Base-by-base conservation (phyloP, 2,797 vertebrate genomes). In the Eospalax fontanierii region DNA sequence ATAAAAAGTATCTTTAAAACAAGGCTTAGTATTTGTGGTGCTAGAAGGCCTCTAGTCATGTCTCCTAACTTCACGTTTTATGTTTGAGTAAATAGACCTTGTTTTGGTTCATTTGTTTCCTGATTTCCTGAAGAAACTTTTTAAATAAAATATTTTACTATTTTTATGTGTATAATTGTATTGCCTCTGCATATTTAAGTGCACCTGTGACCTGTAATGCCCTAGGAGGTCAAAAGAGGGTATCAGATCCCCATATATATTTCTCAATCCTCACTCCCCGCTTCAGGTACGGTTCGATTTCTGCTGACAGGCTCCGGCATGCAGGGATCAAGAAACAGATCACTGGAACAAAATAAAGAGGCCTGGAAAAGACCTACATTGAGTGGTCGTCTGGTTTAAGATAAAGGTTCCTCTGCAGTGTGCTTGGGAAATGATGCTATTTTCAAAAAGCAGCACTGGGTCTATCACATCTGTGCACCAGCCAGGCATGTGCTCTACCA, bases 331-430 rank as follows among this genome's bases (percentile, higher is more conserved):
- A 68, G 19, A 93, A 26, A 50, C 30, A 80, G 35, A 90, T 66
- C 66, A 90, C 19, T 88, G 75, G 57, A 71, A 65, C 43, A 88
- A 84, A 91, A 90, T 85, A 81, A 88, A 87, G 46, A 87, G 33
- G 11, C 46, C 46, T 46, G n/a, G 46, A 46, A 71, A 74, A 94
- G 61, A 40, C 46, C n/a, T n/a, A 24, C 4, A 19, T n/a, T 43
- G 59, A 63, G 66, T 89, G 63, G 63, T 78, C 68, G 11, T 66
- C 4, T 90, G 35, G 89, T 35, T 92, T 73, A 30, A 38, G 14
- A 87, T 21, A 59, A 65, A 80, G 12, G 1, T 73, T 65, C 40
- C 30, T 85, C 8, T 90, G 28, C 68, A 63, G 2, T 82, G 57
- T 74, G 40, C 14, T 85, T 89, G 35, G 54, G 35, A 95, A 75